A percentile compares a stretch with the other conserved stretches of the same genome.
Evolutionary conservation across 2,113 vertebrate genomes (phyloP).

Genomic region (Tenebrosternarchus preto): DNA sequence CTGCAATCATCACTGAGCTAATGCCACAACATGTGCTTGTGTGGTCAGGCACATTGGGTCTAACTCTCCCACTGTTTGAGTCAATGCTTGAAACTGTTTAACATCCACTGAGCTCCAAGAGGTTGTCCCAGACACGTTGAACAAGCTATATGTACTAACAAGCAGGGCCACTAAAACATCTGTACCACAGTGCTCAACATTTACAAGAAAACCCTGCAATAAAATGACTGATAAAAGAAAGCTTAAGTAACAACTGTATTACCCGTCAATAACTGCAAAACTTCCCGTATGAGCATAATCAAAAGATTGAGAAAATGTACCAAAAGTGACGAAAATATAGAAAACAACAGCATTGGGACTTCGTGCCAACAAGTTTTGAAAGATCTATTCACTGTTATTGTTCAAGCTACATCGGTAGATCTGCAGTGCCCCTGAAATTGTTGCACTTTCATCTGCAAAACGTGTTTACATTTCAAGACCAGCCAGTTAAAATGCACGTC

Average conservation of each 20-base stretch:
- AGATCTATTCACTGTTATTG: neutral
- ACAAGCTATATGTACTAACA: constrained; percentile 24
- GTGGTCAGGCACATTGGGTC: neutral
- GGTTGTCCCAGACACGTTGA: constrained; percentile 21
- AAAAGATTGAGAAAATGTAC: neutral
- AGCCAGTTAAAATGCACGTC: neutral
- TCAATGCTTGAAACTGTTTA: constrained; percentile 14
- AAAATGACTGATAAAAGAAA: no score
- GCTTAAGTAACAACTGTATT: no score
- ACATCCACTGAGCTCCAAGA: constrained; percentile 3
- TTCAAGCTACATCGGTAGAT: neutral
- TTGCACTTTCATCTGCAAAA: neutral
- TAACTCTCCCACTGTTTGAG: constrained; percentile 11
- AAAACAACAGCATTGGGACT: neutral
- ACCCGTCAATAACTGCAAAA: neutral
- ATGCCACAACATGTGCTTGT: neutral
- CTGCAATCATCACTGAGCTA: neutral
- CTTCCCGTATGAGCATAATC: no score
- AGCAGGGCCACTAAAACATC: neutral
- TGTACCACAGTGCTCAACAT: neutral
- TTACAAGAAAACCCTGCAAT: neutral
- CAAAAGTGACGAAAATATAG: neutral
- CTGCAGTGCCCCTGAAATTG: neutral
- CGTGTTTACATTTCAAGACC: neutral
- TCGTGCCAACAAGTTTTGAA: neutral